These are phyloP conservation scores for Incurvaria masculella DNA, from an alignment of 2,888 invertebrate species.

Conservation along the genomic window DNA sequence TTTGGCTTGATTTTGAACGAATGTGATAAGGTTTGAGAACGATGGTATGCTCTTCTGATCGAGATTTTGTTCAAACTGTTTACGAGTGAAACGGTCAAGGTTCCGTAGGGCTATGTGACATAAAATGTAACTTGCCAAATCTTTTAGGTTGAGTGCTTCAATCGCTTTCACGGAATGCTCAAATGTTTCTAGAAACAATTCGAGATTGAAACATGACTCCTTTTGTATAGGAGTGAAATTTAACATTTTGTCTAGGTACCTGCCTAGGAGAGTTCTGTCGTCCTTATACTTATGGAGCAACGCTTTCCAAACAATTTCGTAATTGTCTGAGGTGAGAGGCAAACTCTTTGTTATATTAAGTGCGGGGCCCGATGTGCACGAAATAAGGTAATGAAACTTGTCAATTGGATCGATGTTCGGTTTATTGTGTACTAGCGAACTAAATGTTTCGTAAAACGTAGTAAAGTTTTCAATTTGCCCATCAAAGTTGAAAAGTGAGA, in stretches of 20 bases:
- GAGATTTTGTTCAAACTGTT: neutral
- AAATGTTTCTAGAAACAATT: constrained; percentile 8
- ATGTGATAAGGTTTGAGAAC: neutral
- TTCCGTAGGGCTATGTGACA: constrained; percentile 8
- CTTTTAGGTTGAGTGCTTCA: constrained; percentile 8
- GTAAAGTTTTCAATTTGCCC: constrained; percentile 1
- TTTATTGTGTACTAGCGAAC: constrained; percentile 11
- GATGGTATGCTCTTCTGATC: neutral
- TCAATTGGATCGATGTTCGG: constrained; percentile 6
- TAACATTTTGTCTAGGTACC: constrained; percentile 8
- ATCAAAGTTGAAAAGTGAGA: neutral
- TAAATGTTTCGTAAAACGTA: constrained; percentile 14
- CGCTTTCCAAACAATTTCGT: constrained; percentile 12
- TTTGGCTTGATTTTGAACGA: neutral
- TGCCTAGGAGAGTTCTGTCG: constrained; percentile 9
- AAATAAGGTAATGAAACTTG: constrained; percentile 10
- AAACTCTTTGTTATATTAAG: neutral
- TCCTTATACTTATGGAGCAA: constrained; percentile 14
- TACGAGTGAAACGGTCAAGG: neutral
- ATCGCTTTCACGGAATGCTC: constrained; percentile 12
- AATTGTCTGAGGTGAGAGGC: constrained; percentile 4
- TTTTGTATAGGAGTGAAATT: neutral
- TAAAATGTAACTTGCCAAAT: constrained; percentile 6
- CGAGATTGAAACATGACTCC: neutral
- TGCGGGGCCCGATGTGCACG: neutral